phyloP scores from a whole-genome alignment of 2,113 vertebrate genomes.

The Paralichthys olivaceus region DNA sequence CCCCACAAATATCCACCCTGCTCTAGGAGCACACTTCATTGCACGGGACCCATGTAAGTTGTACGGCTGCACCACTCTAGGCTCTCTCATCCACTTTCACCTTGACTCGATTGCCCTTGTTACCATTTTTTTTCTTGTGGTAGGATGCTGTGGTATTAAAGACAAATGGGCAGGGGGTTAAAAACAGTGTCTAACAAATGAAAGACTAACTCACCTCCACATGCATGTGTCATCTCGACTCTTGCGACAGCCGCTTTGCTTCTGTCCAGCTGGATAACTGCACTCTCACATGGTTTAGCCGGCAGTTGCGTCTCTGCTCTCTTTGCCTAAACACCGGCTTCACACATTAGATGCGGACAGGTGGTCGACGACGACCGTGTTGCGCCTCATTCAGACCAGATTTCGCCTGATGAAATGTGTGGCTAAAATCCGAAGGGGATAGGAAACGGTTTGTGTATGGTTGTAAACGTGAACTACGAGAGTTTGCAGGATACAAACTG shows the following conservation, averaged over 20 bases:
- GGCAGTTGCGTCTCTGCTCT: constrained; percentile 28
- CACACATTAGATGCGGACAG: constrained; percentile 21
- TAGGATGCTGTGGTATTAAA: constrained; percentile 20
- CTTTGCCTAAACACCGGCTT: constrained; percentile 47
- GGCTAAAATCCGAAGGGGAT: background rate
- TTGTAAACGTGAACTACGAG: background rate
- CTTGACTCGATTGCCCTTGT: constrained; percentile 43
- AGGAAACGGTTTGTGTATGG: rapidly evolving
- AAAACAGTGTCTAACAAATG: constrained; percentile 48
- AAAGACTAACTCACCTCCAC: constrained; percentile 82
- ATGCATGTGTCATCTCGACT: constrained; percentile 79
- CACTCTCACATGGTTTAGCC: constrained; percentile 31
- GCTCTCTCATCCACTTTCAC: constrained; percentile 77
- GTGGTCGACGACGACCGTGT: background rate
- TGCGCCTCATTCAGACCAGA: constrained; percentile 22
- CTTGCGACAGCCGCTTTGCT: constrained; percentile 60
- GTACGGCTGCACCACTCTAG: constrained; percentile 80
- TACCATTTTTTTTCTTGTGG: constrained; percentile 12
- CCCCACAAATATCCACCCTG: constrained; percentile 96
- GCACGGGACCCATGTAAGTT: constrained; percentile 99
- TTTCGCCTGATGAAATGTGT: background rate
- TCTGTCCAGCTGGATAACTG: constrained; percentile 47
- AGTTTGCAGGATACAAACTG: background rate
- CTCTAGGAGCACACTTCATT: constrained; percentile 98
- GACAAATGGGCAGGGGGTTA: constrained; percentile 6